A percentile compares a stretch with the other conserved stretches of the same genome.
Evolutionary conservation across 2,113 vertebrate species (phyloP).

Genomic region (Nasalis larvatus): DNA sequence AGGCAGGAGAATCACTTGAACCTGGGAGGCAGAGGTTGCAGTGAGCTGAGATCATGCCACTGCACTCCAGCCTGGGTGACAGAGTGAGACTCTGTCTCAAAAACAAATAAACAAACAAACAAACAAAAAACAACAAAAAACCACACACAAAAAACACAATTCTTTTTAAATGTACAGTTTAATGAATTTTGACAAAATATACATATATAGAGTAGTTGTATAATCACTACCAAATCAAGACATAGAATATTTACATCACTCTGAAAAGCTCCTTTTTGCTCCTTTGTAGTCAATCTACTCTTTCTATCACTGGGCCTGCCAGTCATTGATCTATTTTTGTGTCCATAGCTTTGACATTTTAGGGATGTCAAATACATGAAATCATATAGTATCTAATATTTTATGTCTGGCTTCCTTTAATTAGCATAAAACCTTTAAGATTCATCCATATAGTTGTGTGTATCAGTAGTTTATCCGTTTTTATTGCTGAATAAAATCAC

Average conservation of each 20-base stretch:
- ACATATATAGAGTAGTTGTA: background rate
- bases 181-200: background rate
- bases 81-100: too few species aligned
- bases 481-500: background rate
- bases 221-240: background rate
- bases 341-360: constrained; percentile 1
- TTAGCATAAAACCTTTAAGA: constrained; percentile 25
- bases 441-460: background rate
- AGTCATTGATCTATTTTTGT: background rate
- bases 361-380: background rate
- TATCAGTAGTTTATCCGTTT: background rate
- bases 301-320: background rate
- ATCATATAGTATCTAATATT: background rate
- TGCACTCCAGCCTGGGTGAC: too few species aligned
- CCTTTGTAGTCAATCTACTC: background rate
- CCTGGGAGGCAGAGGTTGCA: too few species aligned
- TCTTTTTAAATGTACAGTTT: background rate
- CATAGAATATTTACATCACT: background rate
- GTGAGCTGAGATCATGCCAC: too few species aligned
- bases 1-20: too few species aligned
- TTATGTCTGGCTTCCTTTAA: constrained; percentile 8
- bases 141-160: background rate
- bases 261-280: background rate
- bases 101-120: too few species aligned
- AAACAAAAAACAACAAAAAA: too few species aligned